Evolutionary conservation across 2,797 vertebrate species (phyloP).

Genomic region (Oreortyx pictus): DNA sequence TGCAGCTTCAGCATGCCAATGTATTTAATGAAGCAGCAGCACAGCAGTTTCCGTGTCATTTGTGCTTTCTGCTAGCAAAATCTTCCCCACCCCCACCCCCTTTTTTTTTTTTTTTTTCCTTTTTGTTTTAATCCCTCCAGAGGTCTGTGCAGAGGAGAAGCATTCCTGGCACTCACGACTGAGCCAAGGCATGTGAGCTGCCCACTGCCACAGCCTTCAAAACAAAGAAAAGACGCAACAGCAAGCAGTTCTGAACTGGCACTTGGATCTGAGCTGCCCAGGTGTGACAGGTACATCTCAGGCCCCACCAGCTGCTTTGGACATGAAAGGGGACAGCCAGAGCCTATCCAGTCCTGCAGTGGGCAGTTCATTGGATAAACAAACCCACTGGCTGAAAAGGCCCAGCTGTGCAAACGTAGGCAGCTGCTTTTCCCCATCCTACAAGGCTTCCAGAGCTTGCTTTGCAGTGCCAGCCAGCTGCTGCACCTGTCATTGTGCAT

Average conservation of each 20-base stretch:
- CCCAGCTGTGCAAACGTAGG: background rate
- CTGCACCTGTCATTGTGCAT: background rate
- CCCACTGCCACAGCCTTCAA: background rate
- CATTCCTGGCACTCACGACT: accelerated
- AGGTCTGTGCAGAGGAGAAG: background rate
- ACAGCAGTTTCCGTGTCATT: background rate
- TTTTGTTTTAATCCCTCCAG: background rate
- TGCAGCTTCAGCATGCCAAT: background rate
- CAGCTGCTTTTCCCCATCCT: background rate
- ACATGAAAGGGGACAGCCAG: background rate
- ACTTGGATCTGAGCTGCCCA: accelerated
- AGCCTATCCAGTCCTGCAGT: accelerated
- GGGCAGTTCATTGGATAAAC: accelerated
- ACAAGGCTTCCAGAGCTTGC: background rate
- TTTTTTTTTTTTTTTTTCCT: background rate
- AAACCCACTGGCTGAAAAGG: accelerated
- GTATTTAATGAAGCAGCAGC: background rate
- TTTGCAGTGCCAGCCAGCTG: accelerated
- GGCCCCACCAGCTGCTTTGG: accelerated
- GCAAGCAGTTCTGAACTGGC: background rate
- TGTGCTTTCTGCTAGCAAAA: background rate
- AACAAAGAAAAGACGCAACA: accelerated
- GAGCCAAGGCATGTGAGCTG: background rate
- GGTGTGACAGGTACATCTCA: background rate
- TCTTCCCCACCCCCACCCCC: accelerated